phyloP scores from a whole-genome alignment of 2,888 invertebrate species.

The Habrosyne pyritoides region DNA sequence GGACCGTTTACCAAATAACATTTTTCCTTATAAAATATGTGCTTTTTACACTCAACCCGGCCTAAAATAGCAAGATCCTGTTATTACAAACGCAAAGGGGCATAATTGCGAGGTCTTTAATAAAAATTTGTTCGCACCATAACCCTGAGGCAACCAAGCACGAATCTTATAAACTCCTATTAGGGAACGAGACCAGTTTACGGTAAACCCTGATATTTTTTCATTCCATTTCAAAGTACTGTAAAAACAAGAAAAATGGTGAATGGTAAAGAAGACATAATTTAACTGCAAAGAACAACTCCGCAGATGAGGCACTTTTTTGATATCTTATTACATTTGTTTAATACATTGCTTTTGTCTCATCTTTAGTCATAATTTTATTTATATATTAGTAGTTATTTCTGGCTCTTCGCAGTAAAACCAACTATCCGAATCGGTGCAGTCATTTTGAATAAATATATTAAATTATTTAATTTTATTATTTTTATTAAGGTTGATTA shows the following conservation, averaged over 20 bases:
- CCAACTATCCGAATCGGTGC: no score
- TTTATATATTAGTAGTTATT: no score
- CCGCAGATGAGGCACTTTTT: neutral
- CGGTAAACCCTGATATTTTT: slow-evolving; percentile 26
- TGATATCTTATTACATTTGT: no score
- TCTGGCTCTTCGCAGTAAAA: no score
- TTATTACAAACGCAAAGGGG: slow-evolving; percentile 15
- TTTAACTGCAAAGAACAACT: neutral
- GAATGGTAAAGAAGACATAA: neutral
- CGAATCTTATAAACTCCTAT: slow-evolving; percentile 41
- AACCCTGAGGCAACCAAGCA: slow-evolving; percentile 21
- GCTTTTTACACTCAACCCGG: neutral
- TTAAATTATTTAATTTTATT: no score
- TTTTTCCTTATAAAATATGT: neutral
- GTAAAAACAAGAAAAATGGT: slow-evolving; percentile 7
- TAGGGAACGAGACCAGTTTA: slow-evolving; percentile 26
- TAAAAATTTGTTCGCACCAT: slow-evolving; percentile 36
- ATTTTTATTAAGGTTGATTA: no score
- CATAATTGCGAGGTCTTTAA: slow-evolving; percentile 28
- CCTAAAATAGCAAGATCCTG: neutral
- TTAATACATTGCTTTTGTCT: no score
- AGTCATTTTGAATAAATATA: no score
- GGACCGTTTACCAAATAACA: no score
- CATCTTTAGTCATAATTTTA: no score
- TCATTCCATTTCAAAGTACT: slow-evolving; percentile 16